These are phyloP conservation scores for Rhimphoctona megacephalus DNA, from an alignment of 2,888 invertebrate species.

Conservation along the genomic window DNA sequence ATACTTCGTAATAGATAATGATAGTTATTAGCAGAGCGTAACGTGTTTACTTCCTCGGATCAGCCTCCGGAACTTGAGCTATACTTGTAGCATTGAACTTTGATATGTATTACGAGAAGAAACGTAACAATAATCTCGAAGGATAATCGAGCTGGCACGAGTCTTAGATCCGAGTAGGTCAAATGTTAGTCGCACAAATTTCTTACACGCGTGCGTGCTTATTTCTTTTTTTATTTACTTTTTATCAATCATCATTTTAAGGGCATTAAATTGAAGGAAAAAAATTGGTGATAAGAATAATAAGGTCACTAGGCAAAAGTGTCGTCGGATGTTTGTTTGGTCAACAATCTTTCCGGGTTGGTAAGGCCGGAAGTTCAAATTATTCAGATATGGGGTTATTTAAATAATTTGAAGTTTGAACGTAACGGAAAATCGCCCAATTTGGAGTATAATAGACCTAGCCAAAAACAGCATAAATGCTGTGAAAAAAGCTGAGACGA, in stretches of 20 bases:
- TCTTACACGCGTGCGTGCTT: neutral
- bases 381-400: neutral
- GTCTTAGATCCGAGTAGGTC: constrained; percentile 46
- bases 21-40: constrained; percentile 37
- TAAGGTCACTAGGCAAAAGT: neutral
- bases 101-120: constrained; percentile 47
- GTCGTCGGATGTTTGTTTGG: neutral
- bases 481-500: too few species aligned
- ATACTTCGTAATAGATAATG: constrained; percentile 40
- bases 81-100: constrained; percentile 64
- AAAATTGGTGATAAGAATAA: neutral
- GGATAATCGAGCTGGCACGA: constrained; percentile 40
- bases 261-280: neutral
- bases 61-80: constrained; percentile 42
- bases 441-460: too few species aligned
- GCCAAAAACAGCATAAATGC: too few species aligned
- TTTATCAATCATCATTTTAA: neutral
- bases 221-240: neutral
- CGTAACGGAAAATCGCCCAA: too few species aligned
- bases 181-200: constrained; percentile 34
- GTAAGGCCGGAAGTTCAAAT: constrained; percentile 4
- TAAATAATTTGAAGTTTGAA: too few species aligned
- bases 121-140: constrained; percentile 24
- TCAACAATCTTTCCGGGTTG: neutral
- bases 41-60: constrained; percentile 44